Conservation (phyloP, 2,113 vertebrate genomes). For the Neolamprologus caudopunctatus region DNA sequence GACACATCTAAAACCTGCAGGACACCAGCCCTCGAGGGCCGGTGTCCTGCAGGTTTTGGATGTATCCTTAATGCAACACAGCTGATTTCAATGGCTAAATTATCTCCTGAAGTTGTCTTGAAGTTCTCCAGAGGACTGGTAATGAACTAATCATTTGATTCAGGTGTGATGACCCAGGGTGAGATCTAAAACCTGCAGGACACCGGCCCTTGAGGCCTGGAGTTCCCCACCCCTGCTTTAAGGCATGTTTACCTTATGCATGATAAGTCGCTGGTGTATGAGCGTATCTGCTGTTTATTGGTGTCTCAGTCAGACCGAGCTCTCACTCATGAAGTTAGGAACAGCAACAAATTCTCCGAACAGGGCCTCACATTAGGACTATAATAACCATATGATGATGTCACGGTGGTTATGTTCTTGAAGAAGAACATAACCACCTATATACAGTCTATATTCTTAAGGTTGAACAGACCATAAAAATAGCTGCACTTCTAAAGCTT, state of each 20-base stretch:
- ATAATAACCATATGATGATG: fast-evolving
- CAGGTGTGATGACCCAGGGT: too few relatives aligned
- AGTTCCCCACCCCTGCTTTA: not conserved
- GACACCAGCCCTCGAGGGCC: too few relatives aligned
- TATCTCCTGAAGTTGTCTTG: too few relatives aligned
- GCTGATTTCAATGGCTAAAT: too few relatives aligned
- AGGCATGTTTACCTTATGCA: not conserved
- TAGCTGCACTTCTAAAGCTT: not conserved
- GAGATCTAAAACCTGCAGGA: too few relatives aligned
- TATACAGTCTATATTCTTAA: not conserved
- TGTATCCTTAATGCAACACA: too few relatives aligned
- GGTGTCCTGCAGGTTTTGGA: too few relatives aligned
- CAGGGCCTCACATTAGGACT: not conserved
- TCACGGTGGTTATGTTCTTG: fast-evolving
- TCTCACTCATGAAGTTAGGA: not conserved
- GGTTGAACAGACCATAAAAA: not conserved
- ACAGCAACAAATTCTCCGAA: not conserved
- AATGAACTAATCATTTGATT: too few relatives aligned
- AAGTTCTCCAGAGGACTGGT: too few relatives aligned
- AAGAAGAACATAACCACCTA: not conserved
- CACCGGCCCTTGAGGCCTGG: too few relatives aligned
- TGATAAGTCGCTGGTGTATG: not conserved
- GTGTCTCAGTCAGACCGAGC: not conserved
- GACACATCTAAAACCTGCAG: too few relatives aligned
- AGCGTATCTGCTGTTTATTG: not conserved